A percentile compares a stretch with the other conserved stretches of the same genome.
Conservation (phyloP, 2,888 invertebrate genomes). For the Sturmia bella region DNA sequence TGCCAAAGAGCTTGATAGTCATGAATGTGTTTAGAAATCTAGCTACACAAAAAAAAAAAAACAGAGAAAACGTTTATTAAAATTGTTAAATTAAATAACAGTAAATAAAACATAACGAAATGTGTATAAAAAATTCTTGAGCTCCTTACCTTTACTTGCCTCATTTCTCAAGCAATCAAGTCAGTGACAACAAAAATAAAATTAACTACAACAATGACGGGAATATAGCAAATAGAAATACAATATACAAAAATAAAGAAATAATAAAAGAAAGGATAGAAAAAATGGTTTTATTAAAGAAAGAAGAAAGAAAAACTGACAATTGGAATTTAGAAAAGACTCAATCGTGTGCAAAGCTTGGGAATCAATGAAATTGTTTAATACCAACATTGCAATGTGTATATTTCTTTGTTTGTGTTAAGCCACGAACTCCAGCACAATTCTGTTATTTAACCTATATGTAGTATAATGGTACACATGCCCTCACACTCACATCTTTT, state of each 20-base stretch:
- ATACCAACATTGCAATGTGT: slow-evolving; percentile 3
- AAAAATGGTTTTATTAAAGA: slow-evolving; percentile 29
- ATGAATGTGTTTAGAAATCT: no score
- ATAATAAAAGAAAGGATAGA: slow-evolving; percentile 28
- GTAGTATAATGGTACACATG: slow-evolving; percentile 28
- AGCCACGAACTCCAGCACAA: slow-evolving; percentile 27
- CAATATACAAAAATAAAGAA: slow-evolving; percentile 52
- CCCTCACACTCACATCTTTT: slow-evolving; percentile 9
- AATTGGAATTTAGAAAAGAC: slow-evolving; percentile 69
- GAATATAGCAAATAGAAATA: slow-evolving; percentile 40
- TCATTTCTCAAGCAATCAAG: slow-evolving; percentile 71
- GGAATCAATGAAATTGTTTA: slow-evolving; percentile 67
- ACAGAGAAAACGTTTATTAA: slow-evolving; percentile 44
- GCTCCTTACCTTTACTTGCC: slow-evolving; percentile 64
- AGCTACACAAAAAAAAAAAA: no score
- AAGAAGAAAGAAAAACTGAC: slow-evolving; percentile 56
- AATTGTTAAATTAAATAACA: slow-evolving; percentile 57
- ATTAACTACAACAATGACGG: slow-evolving; percentile 11
- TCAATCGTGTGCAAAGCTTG: slow-evolving; percentile 67
- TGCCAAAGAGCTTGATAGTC: no score
- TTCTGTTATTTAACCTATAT: slow-evolving; percentile 46
- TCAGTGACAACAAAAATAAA: slow-evolving; percentile 60
- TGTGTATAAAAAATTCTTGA: slow-evolving; percentile 48
- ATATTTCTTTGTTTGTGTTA: neutral
- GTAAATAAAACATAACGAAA: slow-evolving; percentile 29